Base-by-base conservation (phyloP, 2,797 vertebrate genomes). In the Ctenopoma multispine region DNA sequence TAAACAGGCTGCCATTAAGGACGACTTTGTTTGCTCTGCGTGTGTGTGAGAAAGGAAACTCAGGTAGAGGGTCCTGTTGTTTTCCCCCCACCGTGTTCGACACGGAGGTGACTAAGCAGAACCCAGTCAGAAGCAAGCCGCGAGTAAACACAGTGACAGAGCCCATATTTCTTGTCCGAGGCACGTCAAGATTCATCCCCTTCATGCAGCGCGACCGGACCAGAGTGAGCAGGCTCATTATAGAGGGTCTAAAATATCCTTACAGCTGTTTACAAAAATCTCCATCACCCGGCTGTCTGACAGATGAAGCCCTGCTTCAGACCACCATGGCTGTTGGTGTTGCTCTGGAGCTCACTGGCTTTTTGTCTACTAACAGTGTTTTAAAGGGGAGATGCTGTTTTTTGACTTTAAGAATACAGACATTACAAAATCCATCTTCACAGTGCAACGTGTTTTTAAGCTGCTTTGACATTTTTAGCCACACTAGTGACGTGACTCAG, bases 71-170 rank as follows among this genome's bases (percentile, higher is more conserved):
- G 31, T 56, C 69, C 59, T 54, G 72, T 58, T 70, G 72, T 77
- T 72, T 20, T 41, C 3, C 44, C 38, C 77, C 73, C 4, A 21
- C 60, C 20, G 59, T 46, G 69, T 44, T 47, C 11, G 46, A 21
- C n/a, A 21, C 44, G 70, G 71, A 36, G 3, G 75, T 85, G 87
- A 87, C 85, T 81, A 70, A 87, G 81, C 81, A 87, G 70, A 79
- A 81, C 68, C 36, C 38, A 3, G 76, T 58, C 31, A 71, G 65
- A 84, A 77, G 71, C 59, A 1, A 72, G 77, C 64, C 21, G 29
- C 49, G n/a, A 72, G 68, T 68, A 78, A 79, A 83, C 79, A 65
- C 43, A 43, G 61, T 63, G 86, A 83, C 79, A 64, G 36, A 64
- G 73, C 61, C 57, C 76, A 54, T 82, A 69, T 82, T 81, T 64